These are phyloP conservation scores for Chouioia cunea DNA, from an alignment of 2,888 invertebrate genomes.

Conservation along the genomic window DNA sequence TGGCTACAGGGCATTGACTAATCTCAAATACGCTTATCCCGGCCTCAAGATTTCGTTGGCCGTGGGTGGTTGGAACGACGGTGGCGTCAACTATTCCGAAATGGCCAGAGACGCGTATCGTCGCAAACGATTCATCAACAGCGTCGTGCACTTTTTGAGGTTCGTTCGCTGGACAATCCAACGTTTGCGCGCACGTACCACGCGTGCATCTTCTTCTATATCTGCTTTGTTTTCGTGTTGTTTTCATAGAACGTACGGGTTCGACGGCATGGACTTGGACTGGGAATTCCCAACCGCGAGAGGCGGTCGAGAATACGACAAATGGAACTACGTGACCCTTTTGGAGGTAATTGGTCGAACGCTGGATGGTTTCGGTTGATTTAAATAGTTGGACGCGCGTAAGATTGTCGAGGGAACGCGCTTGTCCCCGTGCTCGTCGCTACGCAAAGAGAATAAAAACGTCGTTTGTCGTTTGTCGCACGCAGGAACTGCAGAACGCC, in stretches of 20 bases:
- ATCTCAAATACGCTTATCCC: slow-evolving; percentile 78
- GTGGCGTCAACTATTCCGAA: slow-evolving; percentile 79
- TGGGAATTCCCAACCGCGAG: slow-evolving; percentile 88
- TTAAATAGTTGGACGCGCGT: no score
- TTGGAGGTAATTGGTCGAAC: slow-evolving; percentile 73
- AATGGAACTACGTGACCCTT: slow-evolving; percentile 81
- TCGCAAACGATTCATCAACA: slow-evolving; percentile 78
- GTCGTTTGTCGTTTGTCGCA: slow-evolving; percentile 9
- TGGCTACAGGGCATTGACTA: slow-evolving; percentile 76
- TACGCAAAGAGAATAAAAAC: no score
- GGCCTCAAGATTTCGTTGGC: slow-evolving; percentile 81
- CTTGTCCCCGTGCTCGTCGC: no score
- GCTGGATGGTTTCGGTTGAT: no score
- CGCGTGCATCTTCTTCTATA: no score
- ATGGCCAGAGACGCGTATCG: slow-evolving; percentile 76
- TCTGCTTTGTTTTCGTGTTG: no score
- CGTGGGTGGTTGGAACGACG: slow-evolving; percentile 94
- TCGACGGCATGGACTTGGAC: slow-evolving; percentile 84
- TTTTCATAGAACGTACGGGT: slow-evolving; percentile 77
- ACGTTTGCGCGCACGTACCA: no score
- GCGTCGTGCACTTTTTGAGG: slow-evolving; percentile 79
- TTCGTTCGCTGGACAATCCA: slow-evolving; percentile 55
- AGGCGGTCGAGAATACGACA: slow-evolving; percentile 81
- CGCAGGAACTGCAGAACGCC: slow-evolving; percentile 78
- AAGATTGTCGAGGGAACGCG: no score